Base-by-base conservation (phyloP, 2,888 invertebrate genomes). In the Andrena praecox region DNA sequence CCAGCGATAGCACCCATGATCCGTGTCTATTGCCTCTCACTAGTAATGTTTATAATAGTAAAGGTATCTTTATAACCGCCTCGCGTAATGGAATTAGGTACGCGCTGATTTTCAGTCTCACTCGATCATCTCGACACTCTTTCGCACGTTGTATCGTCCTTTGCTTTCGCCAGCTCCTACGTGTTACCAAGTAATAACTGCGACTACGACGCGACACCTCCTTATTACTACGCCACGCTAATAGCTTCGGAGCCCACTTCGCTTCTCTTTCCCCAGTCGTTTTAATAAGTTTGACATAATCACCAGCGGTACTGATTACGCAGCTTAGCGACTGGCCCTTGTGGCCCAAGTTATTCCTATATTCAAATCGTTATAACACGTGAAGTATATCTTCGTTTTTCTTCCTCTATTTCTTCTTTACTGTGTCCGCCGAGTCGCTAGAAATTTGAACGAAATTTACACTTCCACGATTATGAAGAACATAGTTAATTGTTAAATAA, bases 11-110 rank as follows among this genome's bases (percentile, higher is more conserved):
- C 89, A 91, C 90, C 87, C 85, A 82, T 90, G 87, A 91, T 80
- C 85, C 79, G 86, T 88, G 85, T 90, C 91, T 90, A 90, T 86
- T 80, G 79, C 80, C 67, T 42, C 31, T 48, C 56, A 29, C 63
- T 42, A 74, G 72, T 85, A 83, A 81, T 79, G 82, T 85, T 89
- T 85, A 87, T 85, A 84, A 88, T 87, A 90, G 90, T 90, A 91
- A 88, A 86, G 86, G 86, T 81, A 90, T 90, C 87, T 91, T 91
- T 90, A 91, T 89, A 85, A 79, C 68, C 79, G 75, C 77, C 71
- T 77, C 70, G 82, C 77, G 78, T 91, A 91, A 91, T 91, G 91
- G 89, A 91, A 91, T 91, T 91, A 89, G 85, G 86, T 82, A 7
- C 70, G 73, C 62, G 75, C 48, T 66, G 62, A 69, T 67, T 73